Evolutionary conservation across 37 sponge, comb jelly and placozoan genomes (phyloP), one percentile per base, ranked within the genome.

Genomic region (Dysidea cf. avara): DNA sequence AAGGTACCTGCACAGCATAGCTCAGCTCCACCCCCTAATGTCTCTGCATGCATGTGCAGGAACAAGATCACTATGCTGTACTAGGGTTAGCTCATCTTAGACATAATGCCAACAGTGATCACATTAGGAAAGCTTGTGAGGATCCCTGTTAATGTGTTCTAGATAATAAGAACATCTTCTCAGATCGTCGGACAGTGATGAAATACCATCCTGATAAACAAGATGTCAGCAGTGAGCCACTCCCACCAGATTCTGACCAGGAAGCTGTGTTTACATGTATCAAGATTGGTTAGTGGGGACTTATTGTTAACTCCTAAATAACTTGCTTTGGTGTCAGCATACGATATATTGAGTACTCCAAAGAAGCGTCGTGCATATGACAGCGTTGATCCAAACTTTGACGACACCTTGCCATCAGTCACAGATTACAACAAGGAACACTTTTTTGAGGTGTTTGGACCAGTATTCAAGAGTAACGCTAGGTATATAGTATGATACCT

Each of bases 151-250:
- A 6, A 67, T 20, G 48, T 24, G 36, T n/a, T 64, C 13, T 11
- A 43, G 16, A 38, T 46, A 48, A n/a, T 39, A 7, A 68, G 49
- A 20, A 16, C 7, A 9, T 68, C 26, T 68, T 22, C 16, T 7
- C 54, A 89, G 89, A 86, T 53, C 68, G 87, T 13, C 71, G 92
- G 55, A 85, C 79, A 46, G 95, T 91, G 17, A 53, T 94, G 56
- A 70, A 74, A 57, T 87, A 94, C 55, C 99, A 97, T 62, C 99
- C 99, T 69, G 99, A 97, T 67, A 97, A 97, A 51, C 87, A 84
- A 61, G 58, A 52, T 9, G 64, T 66, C 14, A 66, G 35, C 28
- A 58, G 58, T 7, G 79, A 71, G 21, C 73, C 56, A 36, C 25
- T 52, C 20, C 29, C 79, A 56, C 59, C 38, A 47, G 64, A 67